Conservation (phyloP, 2,888 invertebrate genomes). For the Lepidochitona cinerea region DNA sequence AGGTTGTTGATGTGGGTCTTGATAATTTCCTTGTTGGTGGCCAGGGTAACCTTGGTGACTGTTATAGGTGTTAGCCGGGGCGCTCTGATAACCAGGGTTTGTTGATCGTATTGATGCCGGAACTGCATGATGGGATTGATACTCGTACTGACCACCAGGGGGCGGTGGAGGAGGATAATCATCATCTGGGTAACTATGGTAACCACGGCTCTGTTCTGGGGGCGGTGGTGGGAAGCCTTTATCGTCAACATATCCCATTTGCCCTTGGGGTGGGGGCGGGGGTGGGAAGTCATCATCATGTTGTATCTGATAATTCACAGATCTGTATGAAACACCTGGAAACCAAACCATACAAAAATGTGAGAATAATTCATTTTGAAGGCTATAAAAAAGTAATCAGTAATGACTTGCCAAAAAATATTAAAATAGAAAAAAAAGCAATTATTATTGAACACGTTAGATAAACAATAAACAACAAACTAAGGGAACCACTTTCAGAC, state of each 20-base stretch:
- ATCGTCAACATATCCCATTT: background rate
- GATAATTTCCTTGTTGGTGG: background rate
- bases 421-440: no score
- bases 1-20: background rate
- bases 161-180: constrained; percentile 3
- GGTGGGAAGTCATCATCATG: background rate
- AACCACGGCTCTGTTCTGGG: background rate
- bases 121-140: background rate
- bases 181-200: background rate
- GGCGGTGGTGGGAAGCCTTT: background rate
- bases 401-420: no score
- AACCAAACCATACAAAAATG: background rate
- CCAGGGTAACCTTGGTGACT: background rate
- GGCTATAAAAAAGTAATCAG: no score
- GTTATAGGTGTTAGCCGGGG: background rate
- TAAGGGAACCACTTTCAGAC: no score
- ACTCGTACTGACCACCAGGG: background rate
- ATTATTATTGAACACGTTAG: no score
- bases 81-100: background rate
- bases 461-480: no score
- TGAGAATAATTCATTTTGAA: no score
- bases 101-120: background rate
- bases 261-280: background rate
- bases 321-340: background rate
- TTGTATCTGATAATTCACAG: constrained; percentile 1